Percentiles rank a stretch among this genome's conserved stretches.
Conservation (phyloP, 92 coral and sea anemone genomes). For the Porites rus region DNA sequence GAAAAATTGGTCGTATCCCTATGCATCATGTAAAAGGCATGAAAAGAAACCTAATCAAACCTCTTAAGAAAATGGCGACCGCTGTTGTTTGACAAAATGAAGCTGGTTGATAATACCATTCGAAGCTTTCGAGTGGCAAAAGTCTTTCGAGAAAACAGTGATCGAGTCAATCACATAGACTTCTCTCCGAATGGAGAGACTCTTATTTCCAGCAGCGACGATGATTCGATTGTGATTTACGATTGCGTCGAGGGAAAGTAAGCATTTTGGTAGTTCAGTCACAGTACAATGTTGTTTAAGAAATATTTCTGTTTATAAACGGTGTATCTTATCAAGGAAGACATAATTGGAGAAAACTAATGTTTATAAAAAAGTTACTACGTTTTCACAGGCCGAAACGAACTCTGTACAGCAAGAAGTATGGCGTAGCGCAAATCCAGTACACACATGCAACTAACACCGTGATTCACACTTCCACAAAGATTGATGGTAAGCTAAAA, state of each 20-base stretch:
- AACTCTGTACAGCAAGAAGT: conserved; percentile 96
- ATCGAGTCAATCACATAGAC: conserved; percentile 87
- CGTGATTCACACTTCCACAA: conserved; percentile 97
- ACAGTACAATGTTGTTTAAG: no score
- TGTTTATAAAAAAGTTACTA: background rate
- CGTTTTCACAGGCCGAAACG: conserved; percentile 82
- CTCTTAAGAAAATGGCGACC: conserved; percentile 66
- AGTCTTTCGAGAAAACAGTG: conserved; percentile 97
- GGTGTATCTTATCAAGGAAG: background rate
- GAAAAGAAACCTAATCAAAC: background rate
- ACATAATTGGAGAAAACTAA: background rate
- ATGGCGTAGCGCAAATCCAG: conserved; percentile 99
- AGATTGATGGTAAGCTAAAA: conserved; percentile 91
- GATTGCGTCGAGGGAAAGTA: conserved; percentile 97
- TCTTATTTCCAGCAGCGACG: conserved; percentile 94
- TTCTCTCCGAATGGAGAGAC: conserved; percentile 96
- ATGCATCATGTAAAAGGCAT: background rate
- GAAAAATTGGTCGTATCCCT: background rate
- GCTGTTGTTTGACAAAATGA: conserved; percentile 48
- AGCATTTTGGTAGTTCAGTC: conserved; percentile 26
- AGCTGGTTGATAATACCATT: conserved; percentile 87
- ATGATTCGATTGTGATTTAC: conserved; percentile 97
- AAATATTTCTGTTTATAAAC: background rate
- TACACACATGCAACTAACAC: conserved; percentile 99
- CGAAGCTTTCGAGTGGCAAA: conserved; percentile 96